Evolutionary conservation across 2,797 vertebrate genomes (phyloP), one percentile per base, ranked within the genome.

Genomic region (Trichosurus vulpecula): DNA sequence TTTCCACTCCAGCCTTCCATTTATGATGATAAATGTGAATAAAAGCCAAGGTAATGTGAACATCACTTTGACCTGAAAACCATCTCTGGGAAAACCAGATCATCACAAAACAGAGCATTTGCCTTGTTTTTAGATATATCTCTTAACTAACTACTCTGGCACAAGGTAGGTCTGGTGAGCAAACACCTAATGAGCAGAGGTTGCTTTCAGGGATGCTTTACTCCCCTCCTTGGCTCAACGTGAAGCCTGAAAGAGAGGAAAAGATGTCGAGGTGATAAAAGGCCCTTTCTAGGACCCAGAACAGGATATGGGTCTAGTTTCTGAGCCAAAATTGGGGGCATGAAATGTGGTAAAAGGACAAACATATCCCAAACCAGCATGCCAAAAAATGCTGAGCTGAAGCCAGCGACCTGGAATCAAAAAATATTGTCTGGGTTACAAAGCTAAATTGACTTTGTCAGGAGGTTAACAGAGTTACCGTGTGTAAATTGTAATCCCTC

Each of bases 371-470:
- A 53, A 97, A 94, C 19, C 30, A 90, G 95, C 56, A 92, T 58
- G 27, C 55, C 52, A 95, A 16, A 31, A 54, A 97, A 95, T 25
- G 81, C 1, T 0, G 66, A 27, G 29, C 95, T 90, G 35, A 96
- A 97, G 56, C 57, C 96, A 61, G 92, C 96, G 56, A 96, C 56
- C 35, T 92, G 52, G 53, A 98, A 96, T 96, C 3, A 3, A 91
- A 94, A 29, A 96, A 87, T 95, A 94, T 6, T 91, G 22, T 90
- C 74, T n/a, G 54, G 56, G 61, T 93, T 97, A n/a, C 90, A 97
- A 97, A 97, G 92, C 27, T 57, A 97, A 96, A 97, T 96, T 52
- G 92, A 66, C 91, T 96, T 95, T 95, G 55, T 97, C 94, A 96
- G 14, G 47, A 95, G 52, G 56, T 96, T 97, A 98, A 96, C 52